These are phyloP conservation scores for Cryptocephalus primarius DNA, from an alignment of 2,888 invertebrate species.

Conservation along the genomic window DNA sequence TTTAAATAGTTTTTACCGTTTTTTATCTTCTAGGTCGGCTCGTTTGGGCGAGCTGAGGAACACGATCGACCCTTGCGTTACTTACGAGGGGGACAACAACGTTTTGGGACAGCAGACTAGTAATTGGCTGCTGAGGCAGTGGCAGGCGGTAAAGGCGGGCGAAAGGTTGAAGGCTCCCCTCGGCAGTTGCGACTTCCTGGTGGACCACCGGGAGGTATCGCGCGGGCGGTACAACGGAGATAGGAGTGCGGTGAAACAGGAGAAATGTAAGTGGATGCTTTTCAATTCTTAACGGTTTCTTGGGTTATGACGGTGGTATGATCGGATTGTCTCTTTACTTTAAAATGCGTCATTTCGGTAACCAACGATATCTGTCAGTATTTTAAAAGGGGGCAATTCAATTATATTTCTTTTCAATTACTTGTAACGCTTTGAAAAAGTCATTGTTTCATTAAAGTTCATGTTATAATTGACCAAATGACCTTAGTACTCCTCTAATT, in stretches of 20 bases:
- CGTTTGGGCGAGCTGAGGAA: slow-evolving; percentile 74
- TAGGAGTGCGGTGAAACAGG: neutral
- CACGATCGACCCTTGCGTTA: slow-evolving; percentile 82
- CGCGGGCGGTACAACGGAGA: slow-evolving; percentile 28
- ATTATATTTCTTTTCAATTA: no score
- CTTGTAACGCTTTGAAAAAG: no score
- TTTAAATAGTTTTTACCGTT: no score
- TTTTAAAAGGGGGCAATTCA: no score
- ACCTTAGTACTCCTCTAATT: no score
- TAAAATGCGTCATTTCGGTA: no score
- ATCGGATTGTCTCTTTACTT: no score
- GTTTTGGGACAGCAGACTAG: slow-evolving; percentile 83
- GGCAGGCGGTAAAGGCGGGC: slow-evolving; percentile 40
- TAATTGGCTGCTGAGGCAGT: slow-evolving; percentile 72
- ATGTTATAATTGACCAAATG: no score
- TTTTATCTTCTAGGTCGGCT: slow-evolving; percentile 40
- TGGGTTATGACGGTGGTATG: no score
- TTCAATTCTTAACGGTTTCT: no score
- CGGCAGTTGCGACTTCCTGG: slow-evolving; percentile 58
- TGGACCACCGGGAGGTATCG: slow-evolving; percentile 40
- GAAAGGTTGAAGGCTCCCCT: slow-evolving; percentile 53
- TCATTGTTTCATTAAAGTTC: no score
- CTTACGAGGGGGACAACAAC: slow-evolving; percentile 92
- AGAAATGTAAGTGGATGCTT: neutral
- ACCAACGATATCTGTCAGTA: no score